Percentiles rank a stretch among this genome's conserved stretches.
Conservation (phyloP, 2,797 vertebrate species). For the Phataginus tetradactyla region DNA sequence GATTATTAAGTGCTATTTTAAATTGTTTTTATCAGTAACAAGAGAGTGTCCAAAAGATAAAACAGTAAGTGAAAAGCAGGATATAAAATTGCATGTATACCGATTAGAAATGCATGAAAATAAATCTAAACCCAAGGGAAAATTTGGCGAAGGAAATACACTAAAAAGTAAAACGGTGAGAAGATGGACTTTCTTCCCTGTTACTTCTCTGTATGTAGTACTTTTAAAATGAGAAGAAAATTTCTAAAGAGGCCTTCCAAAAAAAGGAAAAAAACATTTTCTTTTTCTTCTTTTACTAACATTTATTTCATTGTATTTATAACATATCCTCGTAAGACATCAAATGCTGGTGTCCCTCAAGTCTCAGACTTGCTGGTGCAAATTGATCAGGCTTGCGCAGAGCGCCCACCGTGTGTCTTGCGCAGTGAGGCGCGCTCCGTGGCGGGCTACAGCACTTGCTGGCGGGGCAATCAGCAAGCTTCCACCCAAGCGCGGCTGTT, state of each 20-base stretch:
- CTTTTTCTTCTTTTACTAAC: neutral
- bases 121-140: neutral
- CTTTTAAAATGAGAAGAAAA: neutral
- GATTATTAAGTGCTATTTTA: neutral
- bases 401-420: fast-evolving
- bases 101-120: constrained; percentile 3
- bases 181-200: neutral
- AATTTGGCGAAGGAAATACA: neutral
- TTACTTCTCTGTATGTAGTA: neutral
- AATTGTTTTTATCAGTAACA: neutral
- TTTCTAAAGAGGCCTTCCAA: constrained; percentile 17
- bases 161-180: neutral
- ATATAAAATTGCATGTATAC: neutral
- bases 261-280: neutral
- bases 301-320: too few species aligned
- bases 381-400: neutral
- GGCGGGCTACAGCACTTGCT: neutral
- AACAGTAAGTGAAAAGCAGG: neutral
- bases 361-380: neutral
- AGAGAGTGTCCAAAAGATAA: neutral
- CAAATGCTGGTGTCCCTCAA: neutral
- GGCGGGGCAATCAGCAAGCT: neutral
- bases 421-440: fast-evolving
- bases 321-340: neutral
- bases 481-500: neutral